Evolutionary conservation across 2,888 invertebrate species (phyloP), one percentile per base, ranked within the genome.

Genomic region (Oscheius sp.): DNA sequence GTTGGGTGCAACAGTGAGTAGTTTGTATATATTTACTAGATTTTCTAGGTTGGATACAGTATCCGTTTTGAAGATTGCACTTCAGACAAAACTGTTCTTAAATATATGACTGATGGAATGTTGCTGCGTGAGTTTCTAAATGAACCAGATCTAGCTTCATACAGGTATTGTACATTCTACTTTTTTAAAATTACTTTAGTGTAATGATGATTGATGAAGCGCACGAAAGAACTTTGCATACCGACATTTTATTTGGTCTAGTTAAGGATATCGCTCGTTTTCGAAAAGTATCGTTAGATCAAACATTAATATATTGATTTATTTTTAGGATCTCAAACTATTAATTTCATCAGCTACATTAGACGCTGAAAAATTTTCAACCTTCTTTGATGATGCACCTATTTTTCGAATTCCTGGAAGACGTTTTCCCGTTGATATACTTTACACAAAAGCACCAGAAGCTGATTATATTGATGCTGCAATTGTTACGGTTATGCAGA

Each of bases 191-290:
- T 53, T 66, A 31, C 25, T 73, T 74, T 81, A 95, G 94, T 89
- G 96, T 96, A 0, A 93, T 98, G 92, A 98, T 98, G 70, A 95
- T 98, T 86, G 98, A 99, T 88, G 98, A 99, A 89, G 98, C 98
- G 74, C 98, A 99, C 89, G 98, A 98, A 88, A 90, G 98, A 46
- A 98, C 98, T 0, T 89, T 99, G 1, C 97, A 98, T 86, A 98
- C 98, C 1, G 98, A 98, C 87, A 94, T 98, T 83, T 89, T 99
- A 39, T 99, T 98, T 89, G 98, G 98, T 0, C 90, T 98, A 64
- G 95, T 99, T 0, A 90, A 90, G 67, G 86, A 86, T 70, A 84
- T 86, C 70, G 84, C 85, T 3, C 69, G 84, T 10, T 78, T 78
- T 61, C 69, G 78, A 64, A 73, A 73, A n/a, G 70, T 70, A n/a